Evolutionary conservation across 2,797 vertebrate genomes (phyloP), one percentile per base, ranked within the genome.

Genomic region (Lophius americanus): DNA sequence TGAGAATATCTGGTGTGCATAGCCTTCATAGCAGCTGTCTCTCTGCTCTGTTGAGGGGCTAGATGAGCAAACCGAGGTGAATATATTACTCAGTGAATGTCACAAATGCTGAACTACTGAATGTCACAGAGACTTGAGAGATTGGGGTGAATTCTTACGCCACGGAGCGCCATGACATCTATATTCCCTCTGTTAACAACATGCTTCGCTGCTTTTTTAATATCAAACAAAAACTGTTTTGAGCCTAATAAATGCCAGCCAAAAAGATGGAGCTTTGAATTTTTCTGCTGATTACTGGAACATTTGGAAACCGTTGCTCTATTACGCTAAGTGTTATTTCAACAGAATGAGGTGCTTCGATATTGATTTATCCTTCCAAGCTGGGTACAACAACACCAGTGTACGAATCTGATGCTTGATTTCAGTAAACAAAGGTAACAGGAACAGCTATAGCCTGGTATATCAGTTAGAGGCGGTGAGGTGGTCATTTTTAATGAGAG

Each of bases 11-110:
- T 42, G 68, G 73, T 79, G 78, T 75, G 64, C 76, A 56, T 39
- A 75, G 79, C 65, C 64, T 78, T 82, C 83, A 75, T 43, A 78
- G 76, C 83, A 82, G 82, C 84, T 75, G 82, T 74, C 84, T 75
- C 81, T 72, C 86, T 80, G 76, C 81, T 80, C 78, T 57, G 73
- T 60, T 77, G 85, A 83, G 83, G 50, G 73, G 47, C 81, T 59
- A 53, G 81, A 86, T 62, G 82, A 87, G 84, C 84, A 81, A 62
- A 73, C 58, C 39, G 51, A 82, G 88, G 83, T 82, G 89, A 90
- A 89, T 88, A 84, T 60, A 86, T 89, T 79, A 87, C 79, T 82
- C 87, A 67, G 73, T 81, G 89, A 88, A 89, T 88, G 89, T 89
- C 90, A 84, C 73, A 83, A 85, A 81, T 82, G 82, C 81, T 88